A percentile compares a stretch with the other conserved stretches of the same genome.
These are phyloP conservation scores for Volucella inanis DNA, from an alignment of 2,888 invertebrate species.

Conservation along the genomic window DNA sequence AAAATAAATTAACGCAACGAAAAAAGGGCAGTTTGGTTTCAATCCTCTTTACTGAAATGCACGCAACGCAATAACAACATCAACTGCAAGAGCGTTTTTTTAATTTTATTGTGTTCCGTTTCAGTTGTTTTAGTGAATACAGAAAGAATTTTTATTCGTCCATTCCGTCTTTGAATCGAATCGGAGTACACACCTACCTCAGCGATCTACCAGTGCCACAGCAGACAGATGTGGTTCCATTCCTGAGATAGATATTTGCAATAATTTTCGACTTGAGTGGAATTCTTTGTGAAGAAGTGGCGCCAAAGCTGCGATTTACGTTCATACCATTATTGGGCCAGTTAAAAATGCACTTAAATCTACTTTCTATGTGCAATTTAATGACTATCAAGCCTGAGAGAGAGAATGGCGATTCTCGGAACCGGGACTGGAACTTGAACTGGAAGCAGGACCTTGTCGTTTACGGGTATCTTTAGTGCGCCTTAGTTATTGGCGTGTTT, in stretches of 20 bases:
- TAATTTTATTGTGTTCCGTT: constrained; percentile 52
- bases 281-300: constrained; percentile 57
- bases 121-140: too few relatives aligned
- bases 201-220: constrained; percentile 19
- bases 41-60: constrained; percentile 56
- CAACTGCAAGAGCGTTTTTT: constrained; percentile 20
- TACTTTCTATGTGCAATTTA: constrained; percentile 65
- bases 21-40: constrained; percentile 52
- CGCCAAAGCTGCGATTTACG: constrained; percentile 57
- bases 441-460: background rate
- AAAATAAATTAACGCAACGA: constrained; percentile 71
- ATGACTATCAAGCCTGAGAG: constrained; percentile 31
- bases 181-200: background rate
- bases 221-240: constrained; percentile 12
- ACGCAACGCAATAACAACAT: constrained; percentile 17
- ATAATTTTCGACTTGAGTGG: constrained; percentile 42
- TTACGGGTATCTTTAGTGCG: background rate
- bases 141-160: too few relatives aligned
- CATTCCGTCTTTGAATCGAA: too few relatives aligned
- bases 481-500: constrained; percentile 6
- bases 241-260: constrained; percentile 48
- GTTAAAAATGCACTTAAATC: constrained; percentile 63
- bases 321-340: constrained; percentile 49
- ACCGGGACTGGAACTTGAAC: background rate
- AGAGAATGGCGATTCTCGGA: background rate